Evolutionary conservation across 1,140 invertebrate genomes (phyloP).

Genomic region (Ceratoteleas bidentatus): DNA sequence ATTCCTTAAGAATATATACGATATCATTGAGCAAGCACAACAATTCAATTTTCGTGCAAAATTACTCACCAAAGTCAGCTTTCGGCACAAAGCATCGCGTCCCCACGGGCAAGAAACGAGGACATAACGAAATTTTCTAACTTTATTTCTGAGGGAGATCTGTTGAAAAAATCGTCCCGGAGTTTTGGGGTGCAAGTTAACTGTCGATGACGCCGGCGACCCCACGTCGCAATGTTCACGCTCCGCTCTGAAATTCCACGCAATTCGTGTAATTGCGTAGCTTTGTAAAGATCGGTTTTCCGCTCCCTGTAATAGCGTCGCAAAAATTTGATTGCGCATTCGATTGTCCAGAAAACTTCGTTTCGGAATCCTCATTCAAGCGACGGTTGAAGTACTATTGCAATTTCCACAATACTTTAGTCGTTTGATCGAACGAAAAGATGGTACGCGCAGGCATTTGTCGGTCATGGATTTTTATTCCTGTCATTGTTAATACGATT

Average conservation of each 20-base stretch:
- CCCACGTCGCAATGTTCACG: slow-evolving; percentile 34
- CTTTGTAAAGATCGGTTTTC: slow-evolving; percentile 17
- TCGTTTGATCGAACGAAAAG: no score
- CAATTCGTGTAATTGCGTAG: slow-evolving; percentile 52
- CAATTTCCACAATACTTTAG: not conserved
- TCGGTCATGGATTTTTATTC: no score
- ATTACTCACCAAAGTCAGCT: slow-evolving; percentile 1
- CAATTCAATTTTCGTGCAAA: not conserved
- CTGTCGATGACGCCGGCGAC: slow-evolving; percentile 25
- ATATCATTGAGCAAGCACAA: not conserved
- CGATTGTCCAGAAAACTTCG: slow-evolving; percentile 10
- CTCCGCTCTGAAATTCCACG: slow-evolving; percentile 18
- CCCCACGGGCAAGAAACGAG: not conserved
- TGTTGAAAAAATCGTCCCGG: slow-evolving; percentile 53
- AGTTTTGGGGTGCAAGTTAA: slow-evolving; percentile 32
- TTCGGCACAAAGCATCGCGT: not conserved
- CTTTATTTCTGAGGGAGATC: slow-evolving; percentile 69
- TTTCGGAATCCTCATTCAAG: slow-evolving; percentile 9
- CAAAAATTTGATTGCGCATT: slow-evolving; percentile 14
- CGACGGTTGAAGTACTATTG: not conserved
- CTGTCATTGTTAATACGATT: no score
- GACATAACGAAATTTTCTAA: slow-evolving; percentile 17
- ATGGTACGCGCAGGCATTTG: no score
- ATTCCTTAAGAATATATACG: not conserved
- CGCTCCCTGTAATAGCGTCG: slow-evolving; percentile 11